phyloP scores from a whole-genome alignment of 2,113 vertebrate species.

The Tringa solitaria region DNA sequence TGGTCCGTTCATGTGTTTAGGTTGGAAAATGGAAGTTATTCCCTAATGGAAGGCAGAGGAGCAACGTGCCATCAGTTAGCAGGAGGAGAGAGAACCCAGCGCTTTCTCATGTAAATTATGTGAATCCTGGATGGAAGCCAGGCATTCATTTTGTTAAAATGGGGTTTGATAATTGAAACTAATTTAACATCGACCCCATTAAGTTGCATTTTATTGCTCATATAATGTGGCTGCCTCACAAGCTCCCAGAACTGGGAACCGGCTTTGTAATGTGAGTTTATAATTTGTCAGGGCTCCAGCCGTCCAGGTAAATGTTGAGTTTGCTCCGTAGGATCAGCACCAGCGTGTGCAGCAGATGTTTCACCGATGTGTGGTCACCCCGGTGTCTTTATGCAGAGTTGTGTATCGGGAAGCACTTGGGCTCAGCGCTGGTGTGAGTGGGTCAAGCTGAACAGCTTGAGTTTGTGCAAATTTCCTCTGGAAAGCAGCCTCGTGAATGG shows the following conservation, averaged over 20 bases:
- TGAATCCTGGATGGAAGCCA: slow-evolving; percentile 9
- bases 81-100: not conserved
- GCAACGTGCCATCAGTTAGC: not conserved
- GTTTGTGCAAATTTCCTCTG: not conserved
- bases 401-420: not conserved
- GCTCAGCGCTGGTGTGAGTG: fast-evolving
- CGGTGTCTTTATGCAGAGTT: fast-evolving
- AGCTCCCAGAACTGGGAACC: not conserved
- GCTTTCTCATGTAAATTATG: slow-evolving; percentile 3
- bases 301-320: not conserved
- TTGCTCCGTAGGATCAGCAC: not conserved
- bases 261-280: not conserved
- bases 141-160: slow-evolving; percentile 45
- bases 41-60: not conserved
- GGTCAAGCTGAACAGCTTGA: not conserved
- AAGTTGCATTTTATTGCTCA: slow-evolving; percentile 62
- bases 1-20: fast-evolving
- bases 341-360: not conserved
- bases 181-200: slow-evolving; percentile 29
- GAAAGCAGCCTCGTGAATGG: fast-evolving
- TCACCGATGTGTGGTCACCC: fast-evolving
- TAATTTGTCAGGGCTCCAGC: not conserved
- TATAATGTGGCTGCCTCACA: slow-evolving; percentile 4
- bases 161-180: slow-evolving; percentile 61
- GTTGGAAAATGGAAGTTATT: not conserved